These are phyloP conservation scores for Caenorhabditis sp. DNA, from an alignment of 2,888 invertebrate species.

Conservation along the genomic window DNA sequence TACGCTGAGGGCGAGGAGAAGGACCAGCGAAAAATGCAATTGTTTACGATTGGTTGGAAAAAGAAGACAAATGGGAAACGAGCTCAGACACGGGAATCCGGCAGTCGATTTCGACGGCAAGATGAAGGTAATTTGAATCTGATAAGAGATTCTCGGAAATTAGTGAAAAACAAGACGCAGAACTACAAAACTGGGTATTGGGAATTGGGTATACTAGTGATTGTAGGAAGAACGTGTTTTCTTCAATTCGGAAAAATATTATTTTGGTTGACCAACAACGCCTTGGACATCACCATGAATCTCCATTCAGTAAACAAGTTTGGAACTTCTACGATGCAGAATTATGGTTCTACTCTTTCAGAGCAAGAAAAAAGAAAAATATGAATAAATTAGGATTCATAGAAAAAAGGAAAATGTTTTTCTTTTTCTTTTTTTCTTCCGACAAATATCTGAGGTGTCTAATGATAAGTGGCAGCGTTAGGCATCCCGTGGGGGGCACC, in stretches of 20 bases:
- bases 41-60: conserved; percentile 52
- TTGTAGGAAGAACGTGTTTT: conserved; percentile 15
- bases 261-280: conserved; percentile 36
- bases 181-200: neutral
- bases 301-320: conserved; percentile 47
- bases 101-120: conserved; percentile 9
- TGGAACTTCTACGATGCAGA: conserved; percentile 14
- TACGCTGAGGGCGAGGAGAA: conserved; percentile 8
- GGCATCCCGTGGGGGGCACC: conserved; percentile 48
- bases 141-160: conserved; percentile 8
- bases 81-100: conserved; percentile 15
- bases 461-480: conserved; percentile 55
- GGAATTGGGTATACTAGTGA: too few relatives aligned
- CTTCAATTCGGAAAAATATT: conserved; percentile 25
- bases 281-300: conserved; percentile 19
- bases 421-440: neutral
- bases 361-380: too few relatives aligned
- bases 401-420: neutral
- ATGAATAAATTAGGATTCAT: too few relatives aligned
- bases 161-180: neutral
- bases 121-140: conserved; percentile 34
- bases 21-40: conserved; percentile 49
- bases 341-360: too few relatives aligned
- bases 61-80: conserved; percentile 56
- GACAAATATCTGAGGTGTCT: conserved; percentile 49